Evolutionary conservation across 2,797 vertebrate genomes (phyloP).

Genomic region (Pithecia hirsuta): DNA sequence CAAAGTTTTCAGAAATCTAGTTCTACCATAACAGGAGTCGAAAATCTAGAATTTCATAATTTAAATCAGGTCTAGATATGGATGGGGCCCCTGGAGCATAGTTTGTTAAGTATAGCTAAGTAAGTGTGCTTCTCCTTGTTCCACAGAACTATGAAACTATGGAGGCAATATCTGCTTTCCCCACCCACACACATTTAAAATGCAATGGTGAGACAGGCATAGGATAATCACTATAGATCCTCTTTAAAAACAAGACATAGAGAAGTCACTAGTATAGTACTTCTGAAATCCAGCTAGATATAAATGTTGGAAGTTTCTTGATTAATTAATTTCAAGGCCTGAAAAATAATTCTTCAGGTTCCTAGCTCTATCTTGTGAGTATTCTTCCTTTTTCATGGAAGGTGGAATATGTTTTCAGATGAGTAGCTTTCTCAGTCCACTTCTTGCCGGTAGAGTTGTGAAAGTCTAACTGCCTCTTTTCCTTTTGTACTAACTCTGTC

Average conservation of each 20-base stretch:
- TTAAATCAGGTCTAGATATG: background rate
- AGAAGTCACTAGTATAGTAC: background rate
- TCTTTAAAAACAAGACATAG: background rate
- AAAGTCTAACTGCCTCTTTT: background rate
- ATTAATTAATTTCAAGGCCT: background rate
- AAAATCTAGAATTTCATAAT: background rate
- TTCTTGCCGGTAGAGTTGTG: background rate
- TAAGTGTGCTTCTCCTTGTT: background rate
- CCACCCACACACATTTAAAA: background rate
- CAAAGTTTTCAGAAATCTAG: background rate
- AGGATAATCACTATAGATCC: background rate
- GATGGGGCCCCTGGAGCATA: background rate
- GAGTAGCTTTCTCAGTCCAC: background rate
- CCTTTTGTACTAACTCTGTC: background rate
- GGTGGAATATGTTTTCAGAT: background rate
- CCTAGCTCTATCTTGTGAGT: background rate
- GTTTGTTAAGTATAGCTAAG: background rate
- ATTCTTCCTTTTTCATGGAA: background rate
- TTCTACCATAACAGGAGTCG: background rate
- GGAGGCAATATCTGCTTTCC: background rate
- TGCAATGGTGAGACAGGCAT: background rate
- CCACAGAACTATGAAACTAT: background rate
- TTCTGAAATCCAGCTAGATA: background rate
- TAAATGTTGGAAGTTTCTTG: background rate
- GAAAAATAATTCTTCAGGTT: background rate